A percentile compares a stretch with the other conserved stretches of the same genome.
Evolutionary conservation across 2,888 invertebrate species (phyloP).

Genomic region (Coleophora flavipennella): DNA sequence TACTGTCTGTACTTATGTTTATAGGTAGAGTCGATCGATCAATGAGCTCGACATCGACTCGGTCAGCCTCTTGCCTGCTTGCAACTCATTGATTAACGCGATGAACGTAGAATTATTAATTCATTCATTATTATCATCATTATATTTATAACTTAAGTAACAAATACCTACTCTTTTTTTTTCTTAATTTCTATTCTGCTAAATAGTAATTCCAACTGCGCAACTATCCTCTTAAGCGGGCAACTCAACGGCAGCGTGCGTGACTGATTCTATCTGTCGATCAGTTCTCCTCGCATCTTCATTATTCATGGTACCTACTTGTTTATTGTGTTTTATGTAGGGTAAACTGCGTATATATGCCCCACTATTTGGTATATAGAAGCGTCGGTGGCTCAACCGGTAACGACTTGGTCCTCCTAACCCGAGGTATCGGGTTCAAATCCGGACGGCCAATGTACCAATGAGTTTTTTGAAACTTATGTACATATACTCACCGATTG

Average conservation of each 20-base stretch:
- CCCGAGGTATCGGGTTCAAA: too few species aligned
- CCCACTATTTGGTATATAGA: too few species aligned
- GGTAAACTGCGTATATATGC: too few species aligned
- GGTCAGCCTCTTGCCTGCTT: constrained; percentile 64
- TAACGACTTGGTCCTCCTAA: too few species aligned
- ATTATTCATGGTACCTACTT: too few species aligned
- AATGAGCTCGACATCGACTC: constrained; percentile 67
- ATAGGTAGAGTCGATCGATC: constrained; percentile 60
- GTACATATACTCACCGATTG: too few species aligned
- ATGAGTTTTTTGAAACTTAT: too few species aligned
- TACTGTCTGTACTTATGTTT: constrained; percentile 44
- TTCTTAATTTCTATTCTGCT: not conserved
- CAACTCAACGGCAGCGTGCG: not conserved
- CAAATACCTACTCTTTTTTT: too few species aligned
- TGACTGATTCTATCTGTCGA: not conserved
- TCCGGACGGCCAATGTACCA: too few species aligned
- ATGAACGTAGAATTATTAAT: constrained; percentile 71
- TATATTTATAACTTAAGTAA: constrained; percentile 39
- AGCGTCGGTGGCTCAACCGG: too few species aligned
- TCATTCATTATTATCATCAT: constrained; percentile 69
- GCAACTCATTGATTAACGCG: constrained; percentile 72
- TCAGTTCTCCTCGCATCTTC: not conserved
- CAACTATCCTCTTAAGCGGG: too few species aligned
- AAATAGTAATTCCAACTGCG: not conserved
- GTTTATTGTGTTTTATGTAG: too few species aligned